Base-by-base conservation (phyloP, 1,140 invertebrate genomes). In the Drosophila teissieri region DNA sequence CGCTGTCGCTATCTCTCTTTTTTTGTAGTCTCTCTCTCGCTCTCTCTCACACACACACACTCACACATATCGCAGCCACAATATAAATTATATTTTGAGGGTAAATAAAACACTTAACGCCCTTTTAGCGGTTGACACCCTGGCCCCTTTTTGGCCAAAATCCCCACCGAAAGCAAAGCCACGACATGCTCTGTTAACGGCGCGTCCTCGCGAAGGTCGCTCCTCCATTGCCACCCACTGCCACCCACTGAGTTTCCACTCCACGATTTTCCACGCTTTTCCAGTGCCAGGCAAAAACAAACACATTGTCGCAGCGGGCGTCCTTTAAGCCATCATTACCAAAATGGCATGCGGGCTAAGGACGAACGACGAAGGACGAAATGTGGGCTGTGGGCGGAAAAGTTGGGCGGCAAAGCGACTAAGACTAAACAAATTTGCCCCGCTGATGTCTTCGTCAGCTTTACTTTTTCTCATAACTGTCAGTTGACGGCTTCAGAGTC, bases 21-120 rank as follows among this genome's bases (percentile, higher is more conserved):
- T 31, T 27, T 24, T 24, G 24, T 24, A 24, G 27, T 31, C 7
- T 8, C 8, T 8, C 2, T 31, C 11, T 54, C 15, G 48, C 12
- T 27, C 34, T 10, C 19, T 34, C 24, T 36, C 19, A 27, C 24
- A n/a, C 22, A 49, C 46, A 15, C 69, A 63, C 57, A 51, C 65
- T 15, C 53, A 65, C 67, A 73, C 73, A 54, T 52, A 73, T 42
- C 48, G 19, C 79, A 55, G 75, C 75, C 73, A 80, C 69, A 72
- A 88, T 88, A 88, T 89, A 89, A 89, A 89, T 89, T 89, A 89
- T 89, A 89, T 89, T 89, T 83, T 68, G 80, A 84, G 84, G 84
- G 84, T 89, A 89, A 89, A 89, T 89, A 89, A 89, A 89, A 89
- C 84, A 89, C 84, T 89, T 89, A 89, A 89, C 84, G 84, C 84